Base-by-base conservation (phyloP, 2,113 vertebrate species). In the Chascanopsetta lugubris region DNA sequence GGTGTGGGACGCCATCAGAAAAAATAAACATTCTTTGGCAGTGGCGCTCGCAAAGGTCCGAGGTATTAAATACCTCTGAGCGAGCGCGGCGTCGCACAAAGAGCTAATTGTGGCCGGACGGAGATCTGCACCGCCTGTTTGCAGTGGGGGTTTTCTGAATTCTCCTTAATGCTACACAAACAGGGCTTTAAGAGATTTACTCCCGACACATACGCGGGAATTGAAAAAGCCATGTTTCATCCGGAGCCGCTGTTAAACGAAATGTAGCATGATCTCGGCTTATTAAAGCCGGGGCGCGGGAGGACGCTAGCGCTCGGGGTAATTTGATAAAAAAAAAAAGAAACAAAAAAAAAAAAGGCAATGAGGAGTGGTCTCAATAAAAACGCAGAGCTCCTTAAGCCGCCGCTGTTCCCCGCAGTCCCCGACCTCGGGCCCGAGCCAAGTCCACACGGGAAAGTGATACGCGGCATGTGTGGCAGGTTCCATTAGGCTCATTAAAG, bases 261-360 rank as follows among this genome's bases (percentile, higher is more conserved):
- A 88, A 88, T 68, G 79, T 68, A 68, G 79, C 61, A 36, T 49
- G 75, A 76, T 60, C 66, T 70, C 72, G 36, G 46, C 66, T 24
- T 42, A 76, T 79, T 61, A 77, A n/a, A 54, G 47, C 48, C 4
- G 7, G 6, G 3, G 62, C 43, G 34, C 58, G 66, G 42, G 61
- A 61, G 48, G 78, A 73, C 61, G 32, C 66, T 21, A 61, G 65
- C 51, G 59, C n/a, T 72, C 74, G 66, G 34, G 36, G 80, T 83
- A 61, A 88, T 86, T 86, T 90, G 83, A 90, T 87, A 70, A 89
- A 87, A n/a, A n/a, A n/a, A n/a, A n/a, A n/a, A n/a, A n/a, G n/a
- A n/a, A n/a, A n/a, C n/a, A n/a, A n/a, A n/a, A n/a, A n/a, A n/a
- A n/a, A n/a, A n/a, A n/a, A 87, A 29, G 42, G 29, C 32, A 72